These are phyloP conservation scores for Sebastes iracundus DNA, from an alignment of 2,797 vertebrate species.

Conservation along the genomic window DNA sequence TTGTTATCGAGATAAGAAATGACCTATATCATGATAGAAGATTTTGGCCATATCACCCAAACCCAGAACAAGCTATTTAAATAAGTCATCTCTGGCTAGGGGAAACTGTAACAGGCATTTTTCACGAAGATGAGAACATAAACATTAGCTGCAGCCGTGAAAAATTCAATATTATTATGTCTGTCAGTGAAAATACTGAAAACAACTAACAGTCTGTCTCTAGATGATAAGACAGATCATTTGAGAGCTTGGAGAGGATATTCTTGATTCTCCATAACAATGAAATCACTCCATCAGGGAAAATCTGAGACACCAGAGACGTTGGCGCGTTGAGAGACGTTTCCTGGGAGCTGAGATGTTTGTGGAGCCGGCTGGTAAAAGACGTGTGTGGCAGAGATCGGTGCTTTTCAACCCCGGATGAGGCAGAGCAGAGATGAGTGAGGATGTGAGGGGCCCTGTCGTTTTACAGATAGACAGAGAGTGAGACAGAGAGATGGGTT, in stretches of 20 bases:
- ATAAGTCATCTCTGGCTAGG: background rate
- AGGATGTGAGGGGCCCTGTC: conserved; percentile 52
- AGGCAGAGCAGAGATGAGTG: conserved; percentile 47
- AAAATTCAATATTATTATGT: background rate
- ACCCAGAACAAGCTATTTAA: background rate
- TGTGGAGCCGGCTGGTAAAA: conserved; percentile 45
- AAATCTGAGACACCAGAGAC: conserved; percentile 27
- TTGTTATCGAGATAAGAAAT: too few relatives aligned
- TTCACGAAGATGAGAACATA: background rate
- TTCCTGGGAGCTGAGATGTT: conserved; percentile 44
- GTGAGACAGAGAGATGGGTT: conserved; percentile 65
- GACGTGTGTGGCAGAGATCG: conserved; percentile 33
- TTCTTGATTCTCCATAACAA: conserved; percentile 26
- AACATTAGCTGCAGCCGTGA: background rate
- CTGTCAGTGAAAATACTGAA: conserved; percentile 4
- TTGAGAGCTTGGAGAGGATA: conserved; percentile 8
- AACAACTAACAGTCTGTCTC: background rate
- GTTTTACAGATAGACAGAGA: conserved; percentile 43
- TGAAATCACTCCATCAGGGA: conserved; percentile 30
- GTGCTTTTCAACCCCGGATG: conserved; percentile 35
- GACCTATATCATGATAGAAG: too few relatives aligned
- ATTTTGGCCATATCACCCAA: too few relatives aligned
- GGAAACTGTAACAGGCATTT: background rate
- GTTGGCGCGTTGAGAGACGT: background rate
- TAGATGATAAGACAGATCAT: conserved; percentile 18